phyloP scores from a whole-genome alignment of 2,797 vertebrate species.

The Pipistrellus pygmaeus region DNA sequence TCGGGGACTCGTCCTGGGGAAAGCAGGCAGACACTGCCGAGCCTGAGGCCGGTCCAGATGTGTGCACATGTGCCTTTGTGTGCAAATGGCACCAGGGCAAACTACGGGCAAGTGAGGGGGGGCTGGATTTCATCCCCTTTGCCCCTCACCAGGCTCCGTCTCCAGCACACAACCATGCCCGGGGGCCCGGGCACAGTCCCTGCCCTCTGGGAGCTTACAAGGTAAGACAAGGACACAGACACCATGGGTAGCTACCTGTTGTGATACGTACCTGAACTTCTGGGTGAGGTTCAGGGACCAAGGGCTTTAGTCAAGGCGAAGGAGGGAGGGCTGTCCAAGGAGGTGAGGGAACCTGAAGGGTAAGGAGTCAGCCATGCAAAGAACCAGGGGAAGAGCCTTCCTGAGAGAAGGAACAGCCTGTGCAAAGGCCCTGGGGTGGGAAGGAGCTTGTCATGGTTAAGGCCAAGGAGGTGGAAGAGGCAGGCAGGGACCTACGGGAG shows the following conservation, averaged over 20 bases:
- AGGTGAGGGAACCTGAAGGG: neutral
- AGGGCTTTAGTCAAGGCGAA: neutral
- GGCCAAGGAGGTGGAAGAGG: neutral
- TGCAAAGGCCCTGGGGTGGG: constrained; percentile 62
- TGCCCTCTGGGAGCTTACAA: neutral
- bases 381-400: neutral
- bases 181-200: neutral
- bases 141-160: accelerated
- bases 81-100: neutral
- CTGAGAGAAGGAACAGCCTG: neutral
- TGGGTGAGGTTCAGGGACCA: neutral
- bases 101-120: accelerated
- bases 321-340: neutral
- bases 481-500: neutral
- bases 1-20: neutral
- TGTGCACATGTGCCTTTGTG: accelerated
- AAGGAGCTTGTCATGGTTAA: neutral
- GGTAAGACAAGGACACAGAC: neutral
- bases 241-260: neutral
- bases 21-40: neutral
- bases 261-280: neutral
- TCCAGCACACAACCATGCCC: accelerated
- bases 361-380: too few relatives aligned
- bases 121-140: too few relatives aligned
- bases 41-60: accelerated